Evolutionary conservation across 2,113 vertebrate species (phyloP).

Genomic region (Scopus umbretta): DNA sequence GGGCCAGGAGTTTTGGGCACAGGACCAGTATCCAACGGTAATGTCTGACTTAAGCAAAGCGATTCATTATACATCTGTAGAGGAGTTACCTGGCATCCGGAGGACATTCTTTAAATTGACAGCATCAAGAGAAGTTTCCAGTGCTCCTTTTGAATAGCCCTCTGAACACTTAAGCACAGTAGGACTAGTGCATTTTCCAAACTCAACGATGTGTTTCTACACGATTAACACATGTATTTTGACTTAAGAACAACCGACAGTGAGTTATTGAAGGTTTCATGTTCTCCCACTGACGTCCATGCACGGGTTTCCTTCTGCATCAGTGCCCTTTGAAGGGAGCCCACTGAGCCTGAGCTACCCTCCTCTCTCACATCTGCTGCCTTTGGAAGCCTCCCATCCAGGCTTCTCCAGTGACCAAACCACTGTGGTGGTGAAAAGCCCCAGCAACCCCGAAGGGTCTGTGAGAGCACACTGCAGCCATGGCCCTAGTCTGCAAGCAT

Average conservation of each 20-base stretch:
- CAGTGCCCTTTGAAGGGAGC: not conserved
- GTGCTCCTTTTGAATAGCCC: not conserved
- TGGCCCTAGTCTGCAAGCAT: not conserved
- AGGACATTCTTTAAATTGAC: slow-evolving; percentile 18
- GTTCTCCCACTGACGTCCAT: not conserved
- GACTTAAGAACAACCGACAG: not conserved
- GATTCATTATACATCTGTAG: slow-evolving; percentile 14
- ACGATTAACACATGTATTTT: not conserved
- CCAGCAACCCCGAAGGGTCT: not conserved
- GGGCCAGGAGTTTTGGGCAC: not conserved
- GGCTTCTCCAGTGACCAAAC: not conserved
- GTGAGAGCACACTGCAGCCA: not conserved
- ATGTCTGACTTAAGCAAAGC: slow-evolving; percentile 9
- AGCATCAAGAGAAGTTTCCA: slow-evolving; percentile 1
- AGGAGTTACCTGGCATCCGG: not conserved
- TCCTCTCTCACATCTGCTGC: not conserved
- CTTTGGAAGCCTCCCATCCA: not conserved
- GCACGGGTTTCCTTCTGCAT: not conserved
- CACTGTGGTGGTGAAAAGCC: not conserved
- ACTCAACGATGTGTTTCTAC: not conserved
- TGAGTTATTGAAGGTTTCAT: not conserved
- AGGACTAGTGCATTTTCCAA: not conserved
- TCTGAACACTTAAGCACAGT: not conserved
- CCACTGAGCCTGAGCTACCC: not conserved
- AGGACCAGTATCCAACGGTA: not conserved